phyloP scores from a whole-genome alignment of 2,888 invertebrate genomes.

The Oxyteleia sp. region DNA sequence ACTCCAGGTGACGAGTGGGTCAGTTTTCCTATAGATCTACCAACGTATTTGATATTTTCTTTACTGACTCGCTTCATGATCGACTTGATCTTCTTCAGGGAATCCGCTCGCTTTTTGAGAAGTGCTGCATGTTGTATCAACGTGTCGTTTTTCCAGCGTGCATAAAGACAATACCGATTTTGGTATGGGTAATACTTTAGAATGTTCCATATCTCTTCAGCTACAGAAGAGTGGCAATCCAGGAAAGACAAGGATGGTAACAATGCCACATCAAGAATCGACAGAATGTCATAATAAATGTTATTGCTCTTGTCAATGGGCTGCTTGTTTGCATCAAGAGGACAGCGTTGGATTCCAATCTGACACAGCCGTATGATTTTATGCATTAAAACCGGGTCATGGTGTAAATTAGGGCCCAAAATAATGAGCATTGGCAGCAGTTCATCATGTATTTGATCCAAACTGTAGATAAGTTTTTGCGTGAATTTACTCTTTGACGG shows the following conservation, averaged over 20 bases:
- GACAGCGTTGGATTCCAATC: conserved; percentile 83
- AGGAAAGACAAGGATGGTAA: conserved; percentile 96
- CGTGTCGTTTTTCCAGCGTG: conserved; percentile 98
- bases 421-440: conserved; percentile 95
- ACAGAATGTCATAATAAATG: conserved; percentile 94
- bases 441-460: conserved; percentile 91
- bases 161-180: conserved; percentile 94
- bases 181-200: conserved; percentile 96
- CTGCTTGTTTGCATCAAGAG: conserved; percentile 83
- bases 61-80: conserved; percentile 99
- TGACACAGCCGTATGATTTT: conserved; percentile 91
- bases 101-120: conserved; percentile 94
- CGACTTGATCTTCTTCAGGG: conserved; percentile 96
- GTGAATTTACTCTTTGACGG: conserved; percentile 89
- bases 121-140: conserved; percentile 94
- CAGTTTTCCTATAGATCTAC: conserved; percentile 97
- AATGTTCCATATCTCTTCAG: conserved; percentile 97
- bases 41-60: conserved; percentile 99
- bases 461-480: conserved; percentile 91
- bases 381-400: conserved; percentile 96
- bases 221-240: conserved; percentile 98
- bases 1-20: conserved; percentile 98
- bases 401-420: conserved; percentile 95
- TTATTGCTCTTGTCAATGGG: conserved; percentile 85
- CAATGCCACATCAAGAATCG: conserved; percentile 95